Conservation (phyloP, 2,113 vertebrate species). For the Stomatorhinus ivindoensis region DNA sequence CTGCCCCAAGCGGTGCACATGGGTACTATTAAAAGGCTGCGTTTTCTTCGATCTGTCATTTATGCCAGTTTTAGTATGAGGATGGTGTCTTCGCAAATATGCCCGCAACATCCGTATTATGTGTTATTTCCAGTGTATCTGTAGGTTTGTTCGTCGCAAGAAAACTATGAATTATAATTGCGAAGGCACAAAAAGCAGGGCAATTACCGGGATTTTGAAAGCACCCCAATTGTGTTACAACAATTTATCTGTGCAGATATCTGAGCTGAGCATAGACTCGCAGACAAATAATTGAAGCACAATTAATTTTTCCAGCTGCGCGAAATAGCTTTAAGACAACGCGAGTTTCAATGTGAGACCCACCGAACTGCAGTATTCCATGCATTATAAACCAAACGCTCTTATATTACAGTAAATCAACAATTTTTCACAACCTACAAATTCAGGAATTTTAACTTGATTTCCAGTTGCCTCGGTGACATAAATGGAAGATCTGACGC, state of each 20-base stretch:
- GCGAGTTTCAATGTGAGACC: background rate
- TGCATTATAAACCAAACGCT: background rate
- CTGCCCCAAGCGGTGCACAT: slow-evolving; percentile 61
- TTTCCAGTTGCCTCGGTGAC: background rate
- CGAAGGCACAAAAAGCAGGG: background rate
- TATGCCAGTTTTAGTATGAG: background rate
- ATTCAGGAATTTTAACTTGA: background rate
- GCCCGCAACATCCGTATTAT: background rate
- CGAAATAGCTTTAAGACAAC: background rate
- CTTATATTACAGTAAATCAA: background rate
- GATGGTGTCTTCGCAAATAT: background rate
- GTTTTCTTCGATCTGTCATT: slow-evolving; percentile 13
- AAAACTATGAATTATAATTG: background rate
- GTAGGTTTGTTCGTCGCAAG: background rate
- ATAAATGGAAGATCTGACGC: background rate
- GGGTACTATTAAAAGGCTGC: slow-evolving; percentile 14
- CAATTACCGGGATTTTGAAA: background rate
- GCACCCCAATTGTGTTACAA: background rate
- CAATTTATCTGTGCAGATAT: background rate
- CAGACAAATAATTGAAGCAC: background rate
- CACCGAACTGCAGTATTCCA: background rate
- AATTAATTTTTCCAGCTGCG: background rate
- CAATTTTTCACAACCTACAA: background rate
- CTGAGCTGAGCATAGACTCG: background rate
- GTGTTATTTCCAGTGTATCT: background rate